Evolutionary conservation across 2,797 vertebrate species (phyloP).

Genomic region (Pseudochromis fuscus): DNA sequence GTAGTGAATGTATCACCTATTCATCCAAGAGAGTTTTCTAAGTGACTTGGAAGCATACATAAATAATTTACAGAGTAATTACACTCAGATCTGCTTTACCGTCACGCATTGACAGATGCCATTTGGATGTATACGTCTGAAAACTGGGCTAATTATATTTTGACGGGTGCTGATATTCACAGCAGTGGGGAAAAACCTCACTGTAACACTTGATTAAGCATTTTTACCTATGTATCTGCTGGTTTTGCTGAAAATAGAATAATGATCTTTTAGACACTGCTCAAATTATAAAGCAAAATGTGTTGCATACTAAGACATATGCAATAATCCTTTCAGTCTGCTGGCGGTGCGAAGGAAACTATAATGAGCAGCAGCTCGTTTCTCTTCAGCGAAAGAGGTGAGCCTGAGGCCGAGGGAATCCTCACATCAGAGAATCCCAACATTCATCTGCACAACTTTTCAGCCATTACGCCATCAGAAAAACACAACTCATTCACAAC

Average conservation of each 20-base stretch:
- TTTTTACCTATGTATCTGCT: background rate
- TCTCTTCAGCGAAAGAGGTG: constrained; percentile 54
- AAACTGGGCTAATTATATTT: constrained; percentile 17
- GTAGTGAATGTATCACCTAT: constrained; percentile 43
- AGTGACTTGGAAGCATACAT: constrained; percentile 20
- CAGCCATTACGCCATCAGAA: constrained; percentile 52
- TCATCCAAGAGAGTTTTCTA: constrained; percentile 18
- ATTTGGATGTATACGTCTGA: background rate
- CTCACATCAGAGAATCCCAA: constrained; percentile 55
- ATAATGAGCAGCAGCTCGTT: constrained; percentile 52
- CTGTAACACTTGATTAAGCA: background rate
- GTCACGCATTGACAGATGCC: constrained; percentile 7
- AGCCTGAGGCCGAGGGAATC: constrained; percentile 65
- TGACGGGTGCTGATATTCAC: constrained; percentile 3
- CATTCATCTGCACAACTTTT: constrained; percentile 39
- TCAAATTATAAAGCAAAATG: constrained; percentile 7
- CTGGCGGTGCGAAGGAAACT: constrained; percentile 28
- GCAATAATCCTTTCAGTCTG: constrained; percentile 35
- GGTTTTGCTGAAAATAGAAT: constrained; percentile 14
- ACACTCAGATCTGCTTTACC: constrained; percentile 24
- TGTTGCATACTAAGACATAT: constrained; percentile 5
- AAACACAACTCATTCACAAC: constrained; percentile 56
- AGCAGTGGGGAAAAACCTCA: background rate
- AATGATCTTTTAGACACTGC: constrained; percentile 22
- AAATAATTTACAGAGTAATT: constrained; percentile 47